Conservation (phyloP, 1,140 invertebrate species). For the Brachystomella parvula region DNA sequence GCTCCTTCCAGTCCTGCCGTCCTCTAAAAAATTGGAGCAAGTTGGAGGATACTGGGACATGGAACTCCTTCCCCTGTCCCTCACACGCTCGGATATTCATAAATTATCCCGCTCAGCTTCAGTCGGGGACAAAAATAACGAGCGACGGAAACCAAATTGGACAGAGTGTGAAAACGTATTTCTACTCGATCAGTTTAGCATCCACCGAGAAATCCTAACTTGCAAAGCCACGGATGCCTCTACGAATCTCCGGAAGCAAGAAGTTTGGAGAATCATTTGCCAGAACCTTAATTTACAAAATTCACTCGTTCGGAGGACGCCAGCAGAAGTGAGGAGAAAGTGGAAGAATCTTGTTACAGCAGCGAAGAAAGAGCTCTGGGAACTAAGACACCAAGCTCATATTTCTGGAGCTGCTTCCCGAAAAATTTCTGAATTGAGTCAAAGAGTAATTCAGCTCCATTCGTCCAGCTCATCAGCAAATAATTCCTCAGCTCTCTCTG, state of each 20-base stretch:
- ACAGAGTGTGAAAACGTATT: constrained; percentile 38
- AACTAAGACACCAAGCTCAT: constrained; percentile 36
- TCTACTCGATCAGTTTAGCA: constrained; percentile 35
- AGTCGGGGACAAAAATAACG: constrained; percentile 15
- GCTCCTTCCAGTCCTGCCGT: not conserved
- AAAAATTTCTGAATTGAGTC: constrained; percentile 37
- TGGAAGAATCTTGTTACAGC: constrained; percentile 38
- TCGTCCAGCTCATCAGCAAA: constrained; percentile 8
- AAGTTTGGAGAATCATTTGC: constrained; percentile 38
- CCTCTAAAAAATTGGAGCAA: no score
- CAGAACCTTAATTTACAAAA: constrained; percentile 36
- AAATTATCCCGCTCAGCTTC: not conserved
- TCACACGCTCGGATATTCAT: constrained; percentile 1
- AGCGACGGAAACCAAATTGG: constrained; percentile 37
- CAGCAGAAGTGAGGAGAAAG: constrained; percentile 37
- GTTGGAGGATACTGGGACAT: not conserved
- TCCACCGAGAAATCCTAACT: constrained; percentile 36
- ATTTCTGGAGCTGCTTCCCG: constrained; percentile 24
- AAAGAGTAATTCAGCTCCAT: constrained; percentile 35
- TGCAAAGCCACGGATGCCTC: constrained; percentile 37
- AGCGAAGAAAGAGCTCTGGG: constrained; percentile 38
- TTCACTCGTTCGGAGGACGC: constrained; percentile 33
- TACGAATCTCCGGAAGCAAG: constrained; percentile 37
- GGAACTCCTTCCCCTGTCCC: constrained; percentile 3
- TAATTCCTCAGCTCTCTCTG: constrained; percentile 1